phyloP scores from a whole-genome alignment of 1,140 invertebrate genomes.

The Eciton burchellii region DNA sequence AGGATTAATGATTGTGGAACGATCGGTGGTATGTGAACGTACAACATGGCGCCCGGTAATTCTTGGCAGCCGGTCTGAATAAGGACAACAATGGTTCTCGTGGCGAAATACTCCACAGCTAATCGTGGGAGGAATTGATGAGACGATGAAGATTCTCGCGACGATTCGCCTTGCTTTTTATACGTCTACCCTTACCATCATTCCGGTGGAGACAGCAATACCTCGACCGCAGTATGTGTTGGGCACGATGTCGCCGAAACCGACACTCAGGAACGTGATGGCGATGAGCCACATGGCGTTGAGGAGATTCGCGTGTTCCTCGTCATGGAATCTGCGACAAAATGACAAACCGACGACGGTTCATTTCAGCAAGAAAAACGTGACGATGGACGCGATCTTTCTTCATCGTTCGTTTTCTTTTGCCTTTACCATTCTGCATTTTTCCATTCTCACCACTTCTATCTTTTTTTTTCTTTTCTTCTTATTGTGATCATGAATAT shows the following conservation, averaged over 20 bases:
- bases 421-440: no score
- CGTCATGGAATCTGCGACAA: conserved; percentile 94
- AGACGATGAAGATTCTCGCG: conserved; percentile 24
- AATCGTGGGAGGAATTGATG: not conserved
- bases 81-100: no score
- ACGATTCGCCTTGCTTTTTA: conserved; percentile 35
- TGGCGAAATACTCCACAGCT: no score
- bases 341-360: conserved; percentile 14
- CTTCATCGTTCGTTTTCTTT: not conserved
- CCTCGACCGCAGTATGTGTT: conserved; percentile 99
- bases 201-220: conserved; percentile 98
- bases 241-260: conserved; percentile 99
- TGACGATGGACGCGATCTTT: not conserved
- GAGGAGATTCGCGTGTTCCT: conserved; percentile 98
- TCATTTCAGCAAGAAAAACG: conserved; percentile 18
- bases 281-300: conserved; percentile 99
- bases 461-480: not conserved
- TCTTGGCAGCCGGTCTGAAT: no score
- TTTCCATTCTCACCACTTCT: no score
- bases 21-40: not conserved
- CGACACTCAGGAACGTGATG: conserved; percentile 99
- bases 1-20: conserved; percentile 24
- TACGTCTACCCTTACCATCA: conserved; percentile 94
- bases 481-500: no score
- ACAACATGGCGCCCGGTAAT: not conserved